Conservation (phyloP, 2,888 invertebrate species). For the Andrena camellia region DNA sequence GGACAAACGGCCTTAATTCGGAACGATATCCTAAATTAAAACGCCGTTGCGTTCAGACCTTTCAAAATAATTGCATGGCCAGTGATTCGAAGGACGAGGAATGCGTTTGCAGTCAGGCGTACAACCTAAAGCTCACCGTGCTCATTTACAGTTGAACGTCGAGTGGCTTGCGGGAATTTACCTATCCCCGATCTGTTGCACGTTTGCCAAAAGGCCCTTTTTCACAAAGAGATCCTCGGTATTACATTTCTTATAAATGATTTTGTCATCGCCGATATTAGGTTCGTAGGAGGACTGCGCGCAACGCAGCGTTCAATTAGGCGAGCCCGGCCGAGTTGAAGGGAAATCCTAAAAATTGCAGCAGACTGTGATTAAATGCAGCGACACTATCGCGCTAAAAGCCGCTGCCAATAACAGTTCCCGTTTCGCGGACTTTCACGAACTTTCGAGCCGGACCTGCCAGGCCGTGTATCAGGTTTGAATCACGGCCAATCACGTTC, state of each 20-base stretch:
- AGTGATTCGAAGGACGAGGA: slow-evolving; percentile 1
- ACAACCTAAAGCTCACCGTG: not conserved
- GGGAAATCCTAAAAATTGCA: slow-evolving; percentile 27
- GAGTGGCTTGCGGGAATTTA: not conserved
- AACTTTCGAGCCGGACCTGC: slow-evolving; percentile 17
- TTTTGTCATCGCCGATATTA: too few relatives aligned
- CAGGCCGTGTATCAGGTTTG: slow-evolving; percentile 15
- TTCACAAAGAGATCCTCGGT: not conserved
- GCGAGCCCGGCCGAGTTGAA: not conserved
- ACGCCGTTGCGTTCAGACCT: slow-evolving; percentile 2
- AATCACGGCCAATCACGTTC: slow-evolving; percentile 37
- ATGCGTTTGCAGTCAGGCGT: not conserved
- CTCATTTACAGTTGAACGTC: not conserved
- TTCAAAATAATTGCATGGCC: slow-evolving; percentile 34
- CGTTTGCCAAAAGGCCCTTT: not conserved
- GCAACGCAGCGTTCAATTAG: not conserved
- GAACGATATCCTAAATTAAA: slow-evolving; percentile 35
- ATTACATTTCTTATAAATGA: too few relatives aligned
- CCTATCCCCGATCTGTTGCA: not conserved
- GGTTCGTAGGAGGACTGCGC: not conserved
- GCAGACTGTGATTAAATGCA: slow-evolving; percentile 27
- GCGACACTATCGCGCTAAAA: slow-evolving; percentile 41
- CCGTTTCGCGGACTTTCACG: slow-evolving; percentile 29
- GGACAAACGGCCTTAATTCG: slow-evolving; percentile 33
- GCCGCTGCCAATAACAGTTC: slow-evolving; percentile 54